Conservation (phyloP, 2,113 vertebrate genomes). For the Recurvirostra avosetta region DNA sequence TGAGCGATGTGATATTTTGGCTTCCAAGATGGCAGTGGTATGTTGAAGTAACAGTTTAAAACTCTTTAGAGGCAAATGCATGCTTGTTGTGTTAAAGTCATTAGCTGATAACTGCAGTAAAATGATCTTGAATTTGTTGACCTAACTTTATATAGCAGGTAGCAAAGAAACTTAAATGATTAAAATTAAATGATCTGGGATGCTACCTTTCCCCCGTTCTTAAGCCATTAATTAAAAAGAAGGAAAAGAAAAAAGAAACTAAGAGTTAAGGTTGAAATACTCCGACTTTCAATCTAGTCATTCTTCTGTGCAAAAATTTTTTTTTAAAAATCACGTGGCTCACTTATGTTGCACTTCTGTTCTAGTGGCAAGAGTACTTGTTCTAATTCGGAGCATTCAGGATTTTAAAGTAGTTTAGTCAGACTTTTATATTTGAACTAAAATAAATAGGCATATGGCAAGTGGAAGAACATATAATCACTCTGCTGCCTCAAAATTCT, state of each 20-base stretch:
- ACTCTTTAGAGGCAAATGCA: not conserved
- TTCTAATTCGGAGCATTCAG: not conserved
- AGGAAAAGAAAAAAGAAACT: not conserved
- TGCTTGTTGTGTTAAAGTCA: not conserved
- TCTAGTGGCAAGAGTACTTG: not conserved
- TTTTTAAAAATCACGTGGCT: not conserved
- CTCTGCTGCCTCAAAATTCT: slow-evolving; percentile 22
- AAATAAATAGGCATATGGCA: slow-evolving; percentile 19
- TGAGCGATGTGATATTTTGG: not conserved
- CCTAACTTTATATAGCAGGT: not conserved
- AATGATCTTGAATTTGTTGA: not conserved
- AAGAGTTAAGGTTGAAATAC: not conserved
- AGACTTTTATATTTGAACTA: slow-evolving; percentile 14
- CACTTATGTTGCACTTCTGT: not conserved
- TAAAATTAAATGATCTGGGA: not conserved
- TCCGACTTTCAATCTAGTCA: not conserved
- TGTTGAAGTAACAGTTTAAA: not conserved
- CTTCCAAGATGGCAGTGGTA: not conserved
- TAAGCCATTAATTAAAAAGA: not conserved
- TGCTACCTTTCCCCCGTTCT: not conserved
- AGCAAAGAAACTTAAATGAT: not conserved
- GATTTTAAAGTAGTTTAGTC: slow-evolving; percentile 12
- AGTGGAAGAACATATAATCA: slow-evolving; percentile 2
- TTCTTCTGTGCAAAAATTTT: not conserved
- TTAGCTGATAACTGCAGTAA: not conserved